Base-by-base conservation (phyloP, 1,140 invertebrate genomes). In the Drosophila subobscura region DNA sequence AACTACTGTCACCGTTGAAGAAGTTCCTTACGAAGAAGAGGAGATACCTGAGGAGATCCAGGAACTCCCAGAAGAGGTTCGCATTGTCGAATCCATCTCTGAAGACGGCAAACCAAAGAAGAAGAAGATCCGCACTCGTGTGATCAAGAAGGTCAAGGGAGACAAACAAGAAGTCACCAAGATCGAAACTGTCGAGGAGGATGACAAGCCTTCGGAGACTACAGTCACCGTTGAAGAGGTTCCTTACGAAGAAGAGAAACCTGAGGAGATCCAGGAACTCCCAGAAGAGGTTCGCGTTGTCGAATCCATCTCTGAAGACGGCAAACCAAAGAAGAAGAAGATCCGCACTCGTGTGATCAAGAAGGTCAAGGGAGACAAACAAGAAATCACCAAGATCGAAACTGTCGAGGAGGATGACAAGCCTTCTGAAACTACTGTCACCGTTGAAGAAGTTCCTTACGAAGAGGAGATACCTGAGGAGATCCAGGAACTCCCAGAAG, bases 331-430 rank as follows among this genome's bases (percentile, higher is more conserved):
- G 27, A 51, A 51, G 49, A 51, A 51, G 49, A 51, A 51, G 27
- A 51, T 51, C 27, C 49, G 49, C n/a, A 51, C 49, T 16, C 49
- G 49, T 1, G 49, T 51, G 1, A 51, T 51, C 49, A 51, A 51
- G 49, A 51, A 51, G 49, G 49, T 51, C 49, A 51, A 51, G 27
- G 49, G 49, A 20, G 49, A 51, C 12, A 51, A 51, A 16, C 49
- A 51, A 29, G 49, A 51, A 16, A 27, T 51, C 2, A 51, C 49
- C 49, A 51, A 51, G 27, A 51, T 51, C n/a, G 27, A 51, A 51
- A 51, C 49, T 14, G 49, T 51, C 1, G 29, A 51, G 4, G 49
- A 51, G 27, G 49, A 51, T 6, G 49, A 51, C 27, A 51, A 51
- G 8, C 5, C 3, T 4, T n/a, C 50, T 2, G 50, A 51, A n/a